phyloP scores from a whole-genome alignment of 2,797 vertebrate species.

The Helicolenus hilgendorfi region DNA sequence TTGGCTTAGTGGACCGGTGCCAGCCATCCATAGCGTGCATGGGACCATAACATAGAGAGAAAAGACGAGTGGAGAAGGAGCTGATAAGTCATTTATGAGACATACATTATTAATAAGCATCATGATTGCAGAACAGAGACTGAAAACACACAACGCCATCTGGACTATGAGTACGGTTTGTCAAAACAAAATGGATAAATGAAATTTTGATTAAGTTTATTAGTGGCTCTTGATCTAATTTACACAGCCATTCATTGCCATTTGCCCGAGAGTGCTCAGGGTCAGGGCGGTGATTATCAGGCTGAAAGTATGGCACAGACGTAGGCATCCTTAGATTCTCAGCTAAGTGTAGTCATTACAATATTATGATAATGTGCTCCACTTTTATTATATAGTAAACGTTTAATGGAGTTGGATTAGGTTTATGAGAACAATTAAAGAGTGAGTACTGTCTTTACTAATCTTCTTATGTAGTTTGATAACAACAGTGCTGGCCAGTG shows the following conservation, averaged over 20 bases:
- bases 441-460: background rate
- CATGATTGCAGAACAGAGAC: conserved; percentile 87
- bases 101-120: conserved; percentile 93
- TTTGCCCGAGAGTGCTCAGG: conserved; percentile 82
- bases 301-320: conserved; percentile 60
- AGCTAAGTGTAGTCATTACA: conserved; percentile 46
- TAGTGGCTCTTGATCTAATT: conserved; percentile 88
- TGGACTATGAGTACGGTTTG: conserved; percentile 90
- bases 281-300: conserved; percentile 67
- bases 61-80: conserved; percentile 70
- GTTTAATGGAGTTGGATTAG: conserved; percentile 55
- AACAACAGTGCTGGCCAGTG: background rate
- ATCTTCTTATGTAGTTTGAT: conserved; percentile 11
- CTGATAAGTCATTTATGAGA: conserved; percentile 89
- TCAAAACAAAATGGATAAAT: conserved; percentile 93
- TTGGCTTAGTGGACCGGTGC: conserved; percentile 39
- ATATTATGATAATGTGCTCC: conserved; percentile 58
- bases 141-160: conserved; percentile 91
- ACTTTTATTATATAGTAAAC: conserved; percentile 61
- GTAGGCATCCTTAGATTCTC: conserved; percentile 40
- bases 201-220: conserved; percentile 94
- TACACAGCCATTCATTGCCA: conserved; percentile 87
- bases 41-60: conserved; percentile 56
- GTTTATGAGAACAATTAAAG: conserved; percentile 52
- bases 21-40: conserved; percentile 73